Evolutionary conservation across 1,140 invertebrate genomes (phyloP).

Genomic region (Harpegnathos saltator): DNA sequence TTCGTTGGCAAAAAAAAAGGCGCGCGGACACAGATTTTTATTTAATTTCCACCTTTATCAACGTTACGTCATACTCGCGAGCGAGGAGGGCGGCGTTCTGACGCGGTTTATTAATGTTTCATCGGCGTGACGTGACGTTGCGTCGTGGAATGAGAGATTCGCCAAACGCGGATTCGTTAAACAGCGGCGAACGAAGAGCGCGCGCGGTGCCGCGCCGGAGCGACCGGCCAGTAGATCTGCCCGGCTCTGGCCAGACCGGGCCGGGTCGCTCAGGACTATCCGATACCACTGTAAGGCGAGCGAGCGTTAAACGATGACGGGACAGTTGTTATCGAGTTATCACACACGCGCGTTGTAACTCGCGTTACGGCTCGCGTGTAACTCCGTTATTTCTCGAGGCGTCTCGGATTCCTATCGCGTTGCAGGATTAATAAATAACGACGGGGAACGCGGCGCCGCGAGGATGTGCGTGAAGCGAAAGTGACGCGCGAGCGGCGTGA

Average conservation of each 20-base stretch:
- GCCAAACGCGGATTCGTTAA: no score
- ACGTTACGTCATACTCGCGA: background rate
- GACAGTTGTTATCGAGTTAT: background rate
- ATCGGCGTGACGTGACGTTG: no score
- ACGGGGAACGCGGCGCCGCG: no score
- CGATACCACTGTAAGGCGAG: slow-evolving; percentile 23
- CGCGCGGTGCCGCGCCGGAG: background rate
- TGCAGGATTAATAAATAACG: background rate
- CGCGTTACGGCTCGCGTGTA: background rate
- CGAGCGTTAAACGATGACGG: background rate
- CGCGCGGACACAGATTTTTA: no score
- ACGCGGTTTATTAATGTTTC: no score
- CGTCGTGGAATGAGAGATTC: no score
- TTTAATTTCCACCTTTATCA: no score
- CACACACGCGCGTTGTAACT: background rate
- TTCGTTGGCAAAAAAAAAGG: no score
- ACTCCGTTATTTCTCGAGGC: background rate
- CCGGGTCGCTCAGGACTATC: slow-evolving; percentile 12
- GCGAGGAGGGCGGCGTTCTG: background rate
- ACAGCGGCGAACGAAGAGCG: background rate
- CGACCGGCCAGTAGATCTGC: slow-evolving; percentile 5
- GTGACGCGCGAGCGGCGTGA: no score
- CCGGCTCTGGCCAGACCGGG: background rate
- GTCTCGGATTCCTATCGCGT: background rate
- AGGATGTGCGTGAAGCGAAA: no score